Evolutionary conservation across 2,113 vertebrate genomes (phyloP).

Genomic region (Actinemys pallida): DNA sequence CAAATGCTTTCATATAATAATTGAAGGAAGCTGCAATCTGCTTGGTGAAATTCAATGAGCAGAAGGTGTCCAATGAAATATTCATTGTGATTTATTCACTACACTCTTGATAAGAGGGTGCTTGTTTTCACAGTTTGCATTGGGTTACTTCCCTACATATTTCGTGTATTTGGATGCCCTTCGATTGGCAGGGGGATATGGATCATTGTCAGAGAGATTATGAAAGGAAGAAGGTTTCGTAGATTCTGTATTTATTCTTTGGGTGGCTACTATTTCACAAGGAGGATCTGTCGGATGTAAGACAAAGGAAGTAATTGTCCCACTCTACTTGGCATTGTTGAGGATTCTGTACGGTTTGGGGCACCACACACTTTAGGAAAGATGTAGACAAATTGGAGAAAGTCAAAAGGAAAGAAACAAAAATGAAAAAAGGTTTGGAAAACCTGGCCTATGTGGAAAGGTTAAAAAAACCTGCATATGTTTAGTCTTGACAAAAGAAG

Average conservation of each 20-base stretch:
- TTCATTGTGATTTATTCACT: background rate
- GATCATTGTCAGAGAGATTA: background rate
- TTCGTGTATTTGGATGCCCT: background rate
- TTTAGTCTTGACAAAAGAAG: background rate
- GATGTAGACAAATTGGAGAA: background rate
- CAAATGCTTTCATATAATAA: background rate
- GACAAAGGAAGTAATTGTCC: background rate
- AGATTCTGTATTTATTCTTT: background rate
- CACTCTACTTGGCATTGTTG: background rate
- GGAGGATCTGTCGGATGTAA: background rate
- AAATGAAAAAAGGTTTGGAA: background rate
- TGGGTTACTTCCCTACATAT: background rate
- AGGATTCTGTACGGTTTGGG: background rate
- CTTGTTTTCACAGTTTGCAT: constrained; percentile 14
- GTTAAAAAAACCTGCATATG: background rate
- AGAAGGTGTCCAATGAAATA: constrained; percentile 16
- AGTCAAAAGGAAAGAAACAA: background rate
- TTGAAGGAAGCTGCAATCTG: constrained; percentile 12
- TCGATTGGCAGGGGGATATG: background rate
- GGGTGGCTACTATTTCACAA: background rate
- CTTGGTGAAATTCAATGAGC: background rate
- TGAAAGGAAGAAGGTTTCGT: background rate
- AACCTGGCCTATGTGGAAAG: background rate
- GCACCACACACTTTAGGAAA: background rate
- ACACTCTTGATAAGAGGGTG: background rate